phyloP scores from a whole-genome alignment of 2,113 vertebrate species.

The Callipepla californica region DNA sequence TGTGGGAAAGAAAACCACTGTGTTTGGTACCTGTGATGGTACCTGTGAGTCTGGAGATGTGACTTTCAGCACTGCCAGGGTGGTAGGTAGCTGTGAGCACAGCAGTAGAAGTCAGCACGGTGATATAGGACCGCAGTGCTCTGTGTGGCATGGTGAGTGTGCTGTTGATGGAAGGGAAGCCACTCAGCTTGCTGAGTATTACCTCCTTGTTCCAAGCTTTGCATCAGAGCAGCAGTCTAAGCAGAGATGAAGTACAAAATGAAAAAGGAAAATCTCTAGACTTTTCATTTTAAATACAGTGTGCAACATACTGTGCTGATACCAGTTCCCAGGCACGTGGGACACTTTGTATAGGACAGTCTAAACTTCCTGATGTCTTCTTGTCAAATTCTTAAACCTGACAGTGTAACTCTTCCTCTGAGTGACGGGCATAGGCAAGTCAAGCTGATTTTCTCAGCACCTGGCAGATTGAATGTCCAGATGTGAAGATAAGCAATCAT shows the following conservation, averaged over 20 bases:
- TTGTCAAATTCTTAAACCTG: not conserved
- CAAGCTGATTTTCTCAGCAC: not conserved
- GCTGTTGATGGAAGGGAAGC: not conserved
- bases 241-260: not conserved
- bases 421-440: not conserved
- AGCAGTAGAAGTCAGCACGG: not conserved
- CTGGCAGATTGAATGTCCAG: not conserved
- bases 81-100: not conserved
- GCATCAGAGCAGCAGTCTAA: not conserved
- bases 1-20: not conserved
- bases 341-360: not conserved
- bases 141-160: not conserved
- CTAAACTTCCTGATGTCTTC: not conserved
- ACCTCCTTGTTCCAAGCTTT: not conserved
- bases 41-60: fast-evolving
- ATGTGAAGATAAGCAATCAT: not conserved
- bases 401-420: not conserved
- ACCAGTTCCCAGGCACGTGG: fast-evolving
- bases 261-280: not conserved
- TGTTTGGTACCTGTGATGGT: not conserved
- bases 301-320: fast-evolving
- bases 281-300: not conserved
- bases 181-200: not conserved
- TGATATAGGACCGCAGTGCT: fast-evolving
- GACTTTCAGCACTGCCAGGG: not conserved